Conservation (phyloP, 2,113 vertebrate genomes). For the Alligator mississippiensis region DNA sequence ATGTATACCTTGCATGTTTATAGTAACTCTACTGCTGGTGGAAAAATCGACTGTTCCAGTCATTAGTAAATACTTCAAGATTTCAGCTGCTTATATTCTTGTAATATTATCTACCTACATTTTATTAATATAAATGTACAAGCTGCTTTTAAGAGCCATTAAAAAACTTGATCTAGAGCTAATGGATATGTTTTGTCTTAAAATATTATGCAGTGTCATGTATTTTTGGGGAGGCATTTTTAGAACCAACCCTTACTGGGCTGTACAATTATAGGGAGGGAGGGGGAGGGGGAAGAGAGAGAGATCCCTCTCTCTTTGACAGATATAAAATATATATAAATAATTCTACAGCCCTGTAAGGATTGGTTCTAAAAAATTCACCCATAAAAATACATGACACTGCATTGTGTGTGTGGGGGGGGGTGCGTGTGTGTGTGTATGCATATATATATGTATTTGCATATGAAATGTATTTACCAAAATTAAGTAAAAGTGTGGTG, state of each 20-base stretch:
- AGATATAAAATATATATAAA: too few relatives aligned
- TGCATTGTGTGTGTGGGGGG: too few relatives aligned
- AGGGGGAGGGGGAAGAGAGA: too few relatives aligned
- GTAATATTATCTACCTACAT: background rate
- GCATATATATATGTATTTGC: background rate
- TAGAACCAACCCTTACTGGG: background rate
- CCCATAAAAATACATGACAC: background rate
- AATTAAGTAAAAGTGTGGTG: background rate
- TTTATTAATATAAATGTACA: background rate
- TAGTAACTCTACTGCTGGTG: background rate
- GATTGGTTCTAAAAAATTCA: background rate
- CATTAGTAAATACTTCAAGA: background rate
- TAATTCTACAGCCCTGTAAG: background rate
- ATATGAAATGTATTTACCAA: background rate
- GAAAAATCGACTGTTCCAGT: background rate
- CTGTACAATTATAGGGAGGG: background rate
- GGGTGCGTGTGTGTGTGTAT: too few relatives aligned
- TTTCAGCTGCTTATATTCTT: background rate
- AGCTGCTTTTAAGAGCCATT: background rate
- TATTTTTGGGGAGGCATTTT: background rate
- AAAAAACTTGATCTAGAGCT: background rate
- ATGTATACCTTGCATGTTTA: background rate
- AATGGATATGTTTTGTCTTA: background rate
- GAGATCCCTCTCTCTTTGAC: too few relatives aligned
- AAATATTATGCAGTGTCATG: background rate